Evolutionary conservation across 2,113 vertebrate species (phyloP).

Genomic region (Cnemophilus loriae): DNA sequence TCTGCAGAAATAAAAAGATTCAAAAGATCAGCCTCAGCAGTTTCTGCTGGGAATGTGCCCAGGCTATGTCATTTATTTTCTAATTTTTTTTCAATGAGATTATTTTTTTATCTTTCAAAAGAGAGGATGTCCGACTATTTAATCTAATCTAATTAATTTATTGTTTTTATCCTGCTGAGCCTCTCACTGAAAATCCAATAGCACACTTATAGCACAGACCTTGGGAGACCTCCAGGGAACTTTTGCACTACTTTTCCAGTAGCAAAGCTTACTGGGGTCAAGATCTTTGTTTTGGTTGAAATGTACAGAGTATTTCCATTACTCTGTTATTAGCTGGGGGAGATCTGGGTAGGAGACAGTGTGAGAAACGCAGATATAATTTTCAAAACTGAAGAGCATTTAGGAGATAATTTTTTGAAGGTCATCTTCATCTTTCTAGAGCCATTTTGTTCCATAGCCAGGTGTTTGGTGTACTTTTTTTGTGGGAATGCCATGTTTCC

Average conservation of each 20-base stretch:
- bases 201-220: not conserved
- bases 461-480: not conserved
- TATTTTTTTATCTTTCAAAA: not conserved
- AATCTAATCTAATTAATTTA: not conserved
- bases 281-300: not conserved
- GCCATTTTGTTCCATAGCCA: not conserved
- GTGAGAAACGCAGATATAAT: not conserved
- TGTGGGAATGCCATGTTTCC: not conserved
- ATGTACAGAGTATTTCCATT: not conserved
- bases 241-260: not conserved
- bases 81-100: not conserved
- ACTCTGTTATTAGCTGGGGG: not conserved
- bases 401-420: not conserved
- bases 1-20: constrained; percentile 27
- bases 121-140: not conserved
- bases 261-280: not conserved
- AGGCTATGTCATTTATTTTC: not conserved
- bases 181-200: not conserved
- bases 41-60: constrained; percentile 23
- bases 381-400: not conserved
- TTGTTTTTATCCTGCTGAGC: not conserved
- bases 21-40: constrained; percentile 38
- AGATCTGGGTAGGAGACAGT: not conserved
- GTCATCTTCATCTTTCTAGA: not conserved
- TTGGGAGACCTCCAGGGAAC: not conserved